Evolutionary conservation across 2,797 vertebrate species (phyloP), one percentile per base, ranked within the genome.

Genomic region (Neomorphus geoffroyi): DNA sequence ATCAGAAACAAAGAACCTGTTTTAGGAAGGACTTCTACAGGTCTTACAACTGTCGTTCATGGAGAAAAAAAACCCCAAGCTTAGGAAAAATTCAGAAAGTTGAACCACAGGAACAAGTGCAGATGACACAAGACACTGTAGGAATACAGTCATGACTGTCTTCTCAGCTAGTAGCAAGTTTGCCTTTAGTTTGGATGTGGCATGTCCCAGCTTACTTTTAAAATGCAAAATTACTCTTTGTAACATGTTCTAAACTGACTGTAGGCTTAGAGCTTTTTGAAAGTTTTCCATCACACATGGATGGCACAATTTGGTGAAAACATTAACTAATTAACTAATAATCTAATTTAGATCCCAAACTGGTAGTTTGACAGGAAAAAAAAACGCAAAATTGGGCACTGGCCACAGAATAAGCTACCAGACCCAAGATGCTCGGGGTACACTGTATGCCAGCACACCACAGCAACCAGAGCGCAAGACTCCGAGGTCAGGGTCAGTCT

Each of bases 341-440:
- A 72, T 18, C 35, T 19, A 35, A 41, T 66, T 65, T 43, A 37
- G 28, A 32, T 56, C 70, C 43, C 33, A 35, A 37, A 67, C 15
- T 39, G 33, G 64, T 10, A 32, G 48, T 22, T 22, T 48, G 28
- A 33, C 33, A 57, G 45, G 37, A n/a, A 15, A 45, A 39, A 50
- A 75, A 32, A 12, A 37, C 35, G n/a, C 26, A 14, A 28, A 62
- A 53, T 39, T 7, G 24, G 15, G 32, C 14, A 14, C 48, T 33
- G 46, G 48, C 45, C 89, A 77, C 65, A 73, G 67, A 48, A 51
- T 0, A 5, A 67, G 91, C 45, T 22, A 30, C 33, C 72, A 57
- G 39, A 28, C 8, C 32, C 0, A 0, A 28, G 56, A 27, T 67
- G 67, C 64, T 26, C 6, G 5, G 0, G 53, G 46, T 19, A 32